phyloP scores from a whole-genome alignment of 2,888 invertebrate species.

The Nemotelus pantherinus region DNA sequence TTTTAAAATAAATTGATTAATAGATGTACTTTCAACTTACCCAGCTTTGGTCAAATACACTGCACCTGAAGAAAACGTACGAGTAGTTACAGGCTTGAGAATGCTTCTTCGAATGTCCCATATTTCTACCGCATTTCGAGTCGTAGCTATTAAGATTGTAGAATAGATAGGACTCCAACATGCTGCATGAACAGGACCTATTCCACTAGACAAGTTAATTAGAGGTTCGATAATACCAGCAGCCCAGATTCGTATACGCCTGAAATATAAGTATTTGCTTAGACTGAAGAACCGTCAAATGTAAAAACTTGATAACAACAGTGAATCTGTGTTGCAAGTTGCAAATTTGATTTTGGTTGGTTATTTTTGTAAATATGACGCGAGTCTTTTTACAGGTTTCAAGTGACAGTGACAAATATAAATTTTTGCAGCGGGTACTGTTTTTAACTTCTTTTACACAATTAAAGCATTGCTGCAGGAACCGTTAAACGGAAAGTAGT shows the following conservation, averaged over 20 bases:
- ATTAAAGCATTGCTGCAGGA: too few species aligned
- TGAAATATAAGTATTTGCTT: constrained; percentile 45
- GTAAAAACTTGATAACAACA: background rate
- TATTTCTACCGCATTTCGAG: constrained; percentile 73
- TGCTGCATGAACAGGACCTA: constrained; percentile 69
- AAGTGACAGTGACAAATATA: too few species aligned
- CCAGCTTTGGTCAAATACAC: constrained; percentile 36
- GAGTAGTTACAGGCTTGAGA: constrained; percentile 69
- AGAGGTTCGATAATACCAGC: constrained; percentile 74
- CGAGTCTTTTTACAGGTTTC: too few species aligned
- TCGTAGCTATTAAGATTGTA: constrained; percentile 76
- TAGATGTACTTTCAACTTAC: constrained; percentile 52
- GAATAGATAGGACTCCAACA: constrained; percentile 81
- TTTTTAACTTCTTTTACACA: too few species aligned
- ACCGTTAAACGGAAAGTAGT: too few species aligned
- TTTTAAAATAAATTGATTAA: background rate
- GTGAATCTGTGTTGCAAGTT: too few species aligned
- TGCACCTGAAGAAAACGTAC: constrained; percentile 53
- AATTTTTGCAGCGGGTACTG: too few species aligned
- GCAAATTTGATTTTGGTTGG: too few species aligned
- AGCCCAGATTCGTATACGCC: constrained; percentile 77
- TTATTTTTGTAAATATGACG: too few species aligned
- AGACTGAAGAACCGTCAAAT: background rate
- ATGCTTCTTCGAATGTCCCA: constrained; percentile 83
- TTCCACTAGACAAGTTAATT: constrained; percentile 67